Conservation (phyloP, 2,113 vertebrate genomes). For the Prinia subflava region DNA sequence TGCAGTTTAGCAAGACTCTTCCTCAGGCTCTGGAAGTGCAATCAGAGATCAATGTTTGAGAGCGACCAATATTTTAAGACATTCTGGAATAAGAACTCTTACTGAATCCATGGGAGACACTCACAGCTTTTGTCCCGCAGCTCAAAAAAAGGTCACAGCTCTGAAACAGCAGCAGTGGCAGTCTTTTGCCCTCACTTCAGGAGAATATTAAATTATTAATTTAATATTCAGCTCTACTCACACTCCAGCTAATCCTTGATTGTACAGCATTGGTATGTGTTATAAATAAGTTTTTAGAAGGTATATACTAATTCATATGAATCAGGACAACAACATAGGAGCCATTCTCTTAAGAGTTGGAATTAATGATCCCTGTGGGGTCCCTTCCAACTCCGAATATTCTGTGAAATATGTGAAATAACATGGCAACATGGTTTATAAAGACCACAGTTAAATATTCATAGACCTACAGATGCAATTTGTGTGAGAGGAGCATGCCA, state of each 20-base stretch:
- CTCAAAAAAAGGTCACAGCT: not conserved
- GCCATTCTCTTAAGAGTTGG: not conserved
- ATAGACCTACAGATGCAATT: not conserved
- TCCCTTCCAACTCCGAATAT: not conserved
- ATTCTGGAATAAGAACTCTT: not conserved
- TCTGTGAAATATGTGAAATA: not conserved
- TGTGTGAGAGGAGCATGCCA: not conserved
- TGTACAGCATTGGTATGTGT: not conserved
- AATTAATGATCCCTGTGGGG: not conserved
- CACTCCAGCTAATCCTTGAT: not conserved
- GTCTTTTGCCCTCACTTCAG: not conserved
- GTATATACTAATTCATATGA: not conserved
- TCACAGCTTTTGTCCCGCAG: not conserved
- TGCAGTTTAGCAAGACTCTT: not conserved
- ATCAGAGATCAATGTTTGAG: not conserved
- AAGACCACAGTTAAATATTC: not conserved
- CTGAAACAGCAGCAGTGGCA: not conserved
- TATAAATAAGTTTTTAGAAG: not conserved
- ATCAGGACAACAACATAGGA: not conserved
- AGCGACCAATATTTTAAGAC: not conserved
- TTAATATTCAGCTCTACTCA: not conserved
- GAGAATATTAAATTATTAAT: not conserved
- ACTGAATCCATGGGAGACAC: not conserved
- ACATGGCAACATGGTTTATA: not conserved
- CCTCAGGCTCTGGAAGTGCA: not conserved